phyloP scores from a whole-genome alignment of 2,113 vertebrate genomes.

The Cranoglanis bouderius region DNA sequence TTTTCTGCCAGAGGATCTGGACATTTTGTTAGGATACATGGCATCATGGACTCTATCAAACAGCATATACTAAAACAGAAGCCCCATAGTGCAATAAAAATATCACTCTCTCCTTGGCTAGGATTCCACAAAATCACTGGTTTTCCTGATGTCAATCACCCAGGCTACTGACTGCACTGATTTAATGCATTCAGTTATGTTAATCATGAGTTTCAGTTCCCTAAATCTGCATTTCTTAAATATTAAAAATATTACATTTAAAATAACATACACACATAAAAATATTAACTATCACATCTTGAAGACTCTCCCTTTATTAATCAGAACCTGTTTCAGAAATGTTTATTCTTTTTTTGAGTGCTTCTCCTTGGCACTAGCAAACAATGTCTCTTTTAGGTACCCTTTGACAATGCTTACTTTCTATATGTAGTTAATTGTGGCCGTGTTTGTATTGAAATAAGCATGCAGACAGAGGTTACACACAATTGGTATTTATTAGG shows the following conservation, averaged over 20 bases:
- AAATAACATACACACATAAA: not conserved
- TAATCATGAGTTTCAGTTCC: not conserved
- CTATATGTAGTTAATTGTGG: not conserved
- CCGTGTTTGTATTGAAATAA: constrained; percentile 8
- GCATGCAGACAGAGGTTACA: not conserved
- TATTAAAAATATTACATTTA: not conserved
- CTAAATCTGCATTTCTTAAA: not conserved
- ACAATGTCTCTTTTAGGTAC: not conserved
- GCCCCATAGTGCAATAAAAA: not conserved
- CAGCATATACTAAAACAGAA: not conserved
- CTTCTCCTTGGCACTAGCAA: not conserved
- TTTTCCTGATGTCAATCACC: not conserved
- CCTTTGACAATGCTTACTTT: not conserved
- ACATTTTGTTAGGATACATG: no score
- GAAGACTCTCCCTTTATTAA: not conserved
- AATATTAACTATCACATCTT: not conserved
- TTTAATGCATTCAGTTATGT: not conserved
- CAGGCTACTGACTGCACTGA: not conserved
- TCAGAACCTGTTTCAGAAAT: not conserved
- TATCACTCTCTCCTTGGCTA: not conserved
- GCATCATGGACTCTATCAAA: no score
- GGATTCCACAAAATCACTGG: not conserved
- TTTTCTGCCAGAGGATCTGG: no score
- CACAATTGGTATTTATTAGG: not conserved
- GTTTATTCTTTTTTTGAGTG: not conserved